phyloP scores from a whole-genome alignment of 2,797 vertebrate genomes.

The Dermochelys coriacea region DNA sequence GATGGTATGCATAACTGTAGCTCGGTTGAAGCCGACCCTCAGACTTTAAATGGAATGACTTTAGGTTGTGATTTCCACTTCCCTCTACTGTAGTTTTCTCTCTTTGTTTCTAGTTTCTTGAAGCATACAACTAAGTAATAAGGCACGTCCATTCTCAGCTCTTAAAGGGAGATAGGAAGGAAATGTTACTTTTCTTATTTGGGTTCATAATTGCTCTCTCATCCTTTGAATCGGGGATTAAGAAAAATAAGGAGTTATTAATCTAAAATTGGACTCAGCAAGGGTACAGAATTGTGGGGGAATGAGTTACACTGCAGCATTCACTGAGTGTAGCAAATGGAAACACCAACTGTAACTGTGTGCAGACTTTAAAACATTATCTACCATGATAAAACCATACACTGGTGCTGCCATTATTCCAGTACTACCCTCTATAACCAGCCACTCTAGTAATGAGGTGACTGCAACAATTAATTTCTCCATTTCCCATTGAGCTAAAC shows the following conservation, averaged over 20 bases:
- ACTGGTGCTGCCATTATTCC: not conserved
- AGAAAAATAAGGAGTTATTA: not conserved
- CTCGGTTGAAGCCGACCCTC: too few species aligned
- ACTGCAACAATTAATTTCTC: constrained; percentile 62
- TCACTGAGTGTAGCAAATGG: accelerated
- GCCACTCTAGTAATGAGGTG: constrained; percentile 51
- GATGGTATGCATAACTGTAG: not conserved
- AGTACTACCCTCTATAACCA: constrained; percentile 18
- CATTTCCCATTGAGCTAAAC: constrained; percentile 31
- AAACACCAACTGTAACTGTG: not conserved
- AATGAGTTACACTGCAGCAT: not conserved
- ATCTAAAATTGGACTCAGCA: not conserved
- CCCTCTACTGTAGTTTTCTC: not conserved
- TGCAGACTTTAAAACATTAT: not conserved
- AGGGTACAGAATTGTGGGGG: not conserved
- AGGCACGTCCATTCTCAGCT: not conserved
- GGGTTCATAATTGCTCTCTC: not conserved
- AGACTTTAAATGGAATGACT: not conserved
- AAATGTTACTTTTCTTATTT: not conserved
- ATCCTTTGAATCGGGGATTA: not conserved
- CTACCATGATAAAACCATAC: constrained; percentile 15
- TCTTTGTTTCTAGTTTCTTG: not conserved
- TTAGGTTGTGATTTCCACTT: not conserved
- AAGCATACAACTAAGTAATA: not conserved
- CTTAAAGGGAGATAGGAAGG: too few species aligned